Evolutionary conservation across 2,888 invertebrate genomes (phyloP).

Genomic region (Erebia epiphron): DNA sequence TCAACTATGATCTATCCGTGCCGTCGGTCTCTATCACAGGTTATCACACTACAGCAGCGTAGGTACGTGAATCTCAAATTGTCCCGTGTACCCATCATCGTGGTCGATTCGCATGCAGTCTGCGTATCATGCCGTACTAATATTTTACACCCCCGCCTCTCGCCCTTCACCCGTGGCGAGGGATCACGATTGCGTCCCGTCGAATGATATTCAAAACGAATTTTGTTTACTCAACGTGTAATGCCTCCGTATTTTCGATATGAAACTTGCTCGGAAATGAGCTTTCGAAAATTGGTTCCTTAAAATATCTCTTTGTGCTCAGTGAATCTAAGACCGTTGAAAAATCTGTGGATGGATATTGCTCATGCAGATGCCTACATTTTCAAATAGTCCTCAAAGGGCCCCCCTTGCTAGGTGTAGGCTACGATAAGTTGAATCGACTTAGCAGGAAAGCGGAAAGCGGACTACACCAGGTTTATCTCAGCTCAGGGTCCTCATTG

Average conservation of each 20-base stretch:
- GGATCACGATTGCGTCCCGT: constrained; percentile 25
- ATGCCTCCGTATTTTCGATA: neutral
- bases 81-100: constrained; percentile 20
- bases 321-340: too few relatives aligned
- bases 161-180: neutral
- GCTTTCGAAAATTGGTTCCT: too few relatives aligned
- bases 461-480: too few relatives aligned
- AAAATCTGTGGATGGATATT: too few relatives aligned
- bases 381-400: too few relatives aligned
- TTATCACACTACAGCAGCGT: neutral
- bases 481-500: too few relatives aligned
- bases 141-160: constrained; percentile 34
- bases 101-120: constrained; percentile 36
- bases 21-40: neutral
- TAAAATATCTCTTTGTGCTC: too few relatives aligned
- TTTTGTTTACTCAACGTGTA: constrained; percentile 20
- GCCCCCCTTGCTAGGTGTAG: too few relatives aligned
- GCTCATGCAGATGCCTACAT: too few relatives aligned
- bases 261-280: too few relatives aligned
- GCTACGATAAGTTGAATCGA: too few relatives aligned
- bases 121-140: constrained; percentile 32
- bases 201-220: constrained; percentile 33
- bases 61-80: constrained; percentile 25
- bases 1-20: neutral
- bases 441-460: too few relatives aligned